Evolutionary conservation across 37 sponge, comb jelly and placozoan species (phyloP).

Genomic region (Theonella swinhoei): DNA sequence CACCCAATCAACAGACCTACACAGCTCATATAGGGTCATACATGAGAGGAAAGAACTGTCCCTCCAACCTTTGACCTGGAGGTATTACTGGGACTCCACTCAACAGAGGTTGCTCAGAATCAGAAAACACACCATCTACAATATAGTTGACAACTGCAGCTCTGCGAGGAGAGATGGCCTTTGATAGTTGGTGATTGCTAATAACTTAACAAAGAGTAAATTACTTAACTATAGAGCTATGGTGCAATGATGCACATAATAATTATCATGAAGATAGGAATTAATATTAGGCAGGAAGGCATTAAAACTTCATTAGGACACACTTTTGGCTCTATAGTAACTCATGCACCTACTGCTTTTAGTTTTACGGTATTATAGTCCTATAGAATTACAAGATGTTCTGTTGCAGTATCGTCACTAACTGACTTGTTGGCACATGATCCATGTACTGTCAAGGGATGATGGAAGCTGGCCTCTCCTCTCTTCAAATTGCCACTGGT

Average conservation of each 20-base stretch:
- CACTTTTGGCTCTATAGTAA: no score
- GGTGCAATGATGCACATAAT: no score
- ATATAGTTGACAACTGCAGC: conserved; percentile 73
- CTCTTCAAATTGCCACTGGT: conserved; percentile 52
- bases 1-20: no score
- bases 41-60: conserved; percentile 46
- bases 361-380: no score
- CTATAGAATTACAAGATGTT: no score
- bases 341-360: no score
- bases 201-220: no score
- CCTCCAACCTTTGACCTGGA: not conserved
- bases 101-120: conserved; percentile 55
- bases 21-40: conserved; percentile 31
- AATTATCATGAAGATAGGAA: not conserved
- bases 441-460: conserved; percentile 69
- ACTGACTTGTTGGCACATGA: conserved; percentile 58
- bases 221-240: no score
- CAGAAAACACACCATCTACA: conserved; percentile 65
- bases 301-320: no score
- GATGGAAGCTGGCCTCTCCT: conserved; percentile 77
- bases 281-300: no score
- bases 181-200: conserved; percentile 1
- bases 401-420: no score
- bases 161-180: conserved; percentile 51
- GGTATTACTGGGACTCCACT: conserved; percentile 41